A percentile compares a stretch with the other conserved stretches of the same genome.
Conservation (phyloP, 2,888 invertebrate genomes). For the Cosmia pyralina region DNA sequence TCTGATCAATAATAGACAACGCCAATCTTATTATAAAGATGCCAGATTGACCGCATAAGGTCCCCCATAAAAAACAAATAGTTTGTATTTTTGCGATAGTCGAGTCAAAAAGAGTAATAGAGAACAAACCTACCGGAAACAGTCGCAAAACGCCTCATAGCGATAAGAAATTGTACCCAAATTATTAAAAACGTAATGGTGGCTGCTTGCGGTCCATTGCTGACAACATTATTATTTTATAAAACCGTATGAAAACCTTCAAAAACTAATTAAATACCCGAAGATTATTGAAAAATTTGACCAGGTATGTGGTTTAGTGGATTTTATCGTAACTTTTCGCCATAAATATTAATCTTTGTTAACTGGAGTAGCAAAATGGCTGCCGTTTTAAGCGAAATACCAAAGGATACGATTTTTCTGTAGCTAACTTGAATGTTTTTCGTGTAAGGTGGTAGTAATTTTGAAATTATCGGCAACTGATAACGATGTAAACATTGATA, state of each 20-base stretch:
- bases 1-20: too few relatives aligned
- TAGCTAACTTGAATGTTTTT: conserved; percentile 47
- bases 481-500: conserved; percentile 72
- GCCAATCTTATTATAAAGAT: too few relatives aligned
- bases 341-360: conserved; percentile 13
- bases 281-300: conserved; percentile 60
- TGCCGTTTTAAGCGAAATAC: conserved; percentile 54
- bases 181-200: conserved; percentile 82
- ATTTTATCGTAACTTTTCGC: conserved; percentile 45
- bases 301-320: conserved; percentile 71
- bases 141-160: conserved; percentile 48
- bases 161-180: conserved; percentile 47
- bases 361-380: conserved; percentile 66
- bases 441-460: conserved; percentile 64
- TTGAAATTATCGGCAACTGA: conserved; percentile 66
- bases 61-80: neutral
- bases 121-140: conserved; percentile 55
- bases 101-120: conserved; percentile 17
- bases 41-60: too few relatives aligned
- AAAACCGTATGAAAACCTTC: conserved; percentile 81
- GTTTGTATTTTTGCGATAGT: conserved; percentile 11
- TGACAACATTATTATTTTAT: conserved; percentile 84
- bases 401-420: conserved; percentile 42
- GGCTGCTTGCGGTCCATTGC: conserved; percentile 87
- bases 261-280: conserved; percentile 74